phyloP scores from a whole-genome alignment of 2,888 invertebrate genomes.

The Pachymerium ferrugineum region DNA sequence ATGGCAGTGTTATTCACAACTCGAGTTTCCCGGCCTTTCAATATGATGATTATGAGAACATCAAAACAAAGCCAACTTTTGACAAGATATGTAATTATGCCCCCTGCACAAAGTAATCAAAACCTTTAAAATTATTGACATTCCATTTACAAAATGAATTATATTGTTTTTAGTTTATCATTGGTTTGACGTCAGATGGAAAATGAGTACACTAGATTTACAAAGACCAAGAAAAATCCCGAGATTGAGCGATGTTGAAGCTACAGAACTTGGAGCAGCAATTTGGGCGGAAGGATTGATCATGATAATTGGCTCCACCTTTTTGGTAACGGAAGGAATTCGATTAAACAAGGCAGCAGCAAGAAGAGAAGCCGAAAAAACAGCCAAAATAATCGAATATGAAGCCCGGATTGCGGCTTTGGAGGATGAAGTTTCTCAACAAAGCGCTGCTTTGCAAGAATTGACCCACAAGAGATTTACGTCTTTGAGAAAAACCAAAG shows the following conservation, averaged over 20 bases:
- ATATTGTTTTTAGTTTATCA: not conserved
- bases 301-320: not conserved
- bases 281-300: not conserved
- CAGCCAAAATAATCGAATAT: not conserved
- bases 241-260: not conserved
- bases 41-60: conserved; percentile 70
- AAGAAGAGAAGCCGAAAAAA: not conserved
- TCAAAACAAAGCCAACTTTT: conserved; percentile 84
- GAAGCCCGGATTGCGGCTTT: not conserved
- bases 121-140: not conserved
- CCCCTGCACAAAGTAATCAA: conserved; percentile 77
- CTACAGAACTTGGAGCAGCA: not conserved
- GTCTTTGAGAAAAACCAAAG: not conserved
- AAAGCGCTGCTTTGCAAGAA: not conserved
- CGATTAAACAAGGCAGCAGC: not conserved
- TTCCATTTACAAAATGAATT: not conserved
- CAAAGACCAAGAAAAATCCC: not conserved
- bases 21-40: conserved; percentile 87
- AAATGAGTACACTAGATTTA: not conserved
- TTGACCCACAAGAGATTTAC: not conserved
- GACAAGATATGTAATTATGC: conserved; percentile 85
- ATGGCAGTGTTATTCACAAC: conserved; percentile 66
- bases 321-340: not conserved
- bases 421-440: not conserved
- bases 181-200: not conserved